Percentiles rank a stretch among this genome's conserved stretches.
Conservation (phyloP, 2,113 vertebrate species). For the Antigone vipio region DNA sequence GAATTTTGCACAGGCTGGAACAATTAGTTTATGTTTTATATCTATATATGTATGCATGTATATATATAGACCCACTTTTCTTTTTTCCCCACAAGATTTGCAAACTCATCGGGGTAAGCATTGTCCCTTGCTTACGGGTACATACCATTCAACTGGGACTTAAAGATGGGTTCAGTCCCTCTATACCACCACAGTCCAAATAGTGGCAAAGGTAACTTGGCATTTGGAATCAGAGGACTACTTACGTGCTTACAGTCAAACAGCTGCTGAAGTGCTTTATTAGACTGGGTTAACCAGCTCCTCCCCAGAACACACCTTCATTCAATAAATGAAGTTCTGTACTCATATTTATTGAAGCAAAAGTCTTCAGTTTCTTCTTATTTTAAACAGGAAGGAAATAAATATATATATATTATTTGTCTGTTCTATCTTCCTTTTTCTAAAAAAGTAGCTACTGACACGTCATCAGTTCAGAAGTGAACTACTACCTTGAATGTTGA, state of each 20-base stretch:
- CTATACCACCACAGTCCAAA: background rate
- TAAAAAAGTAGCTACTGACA: background rate
- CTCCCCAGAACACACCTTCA: background rate
- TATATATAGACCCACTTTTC: background rate
- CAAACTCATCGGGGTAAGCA: background rate
- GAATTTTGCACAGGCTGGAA: background rate
- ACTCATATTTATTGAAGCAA: background rate
- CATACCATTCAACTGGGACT: background rate
- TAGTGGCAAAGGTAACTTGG: background rate
- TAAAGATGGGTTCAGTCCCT: background rate
- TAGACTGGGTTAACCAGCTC: background rate
- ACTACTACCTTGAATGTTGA: background rate
- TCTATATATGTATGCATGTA: rapidly evolving
- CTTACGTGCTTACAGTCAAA: background rate
- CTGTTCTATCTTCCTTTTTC: background rate
- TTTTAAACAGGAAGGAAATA: background rate
- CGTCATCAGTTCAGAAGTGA: background rate
- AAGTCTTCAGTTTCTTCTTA: background rate
- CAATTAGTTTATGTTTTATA: background rate
- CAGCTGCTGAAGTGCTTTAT: background rate
- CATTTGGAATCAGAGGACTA: background rate
- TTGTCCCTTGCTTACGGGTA: background rate
- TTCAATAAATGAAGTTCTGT: background rate
- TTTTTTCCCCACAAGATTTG: background rate
- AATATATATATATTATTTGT: background rate